Base-by-base conservation (phyloP, 1,140 invertebrate genomes). In the Littorina saxatilis region DNA sequence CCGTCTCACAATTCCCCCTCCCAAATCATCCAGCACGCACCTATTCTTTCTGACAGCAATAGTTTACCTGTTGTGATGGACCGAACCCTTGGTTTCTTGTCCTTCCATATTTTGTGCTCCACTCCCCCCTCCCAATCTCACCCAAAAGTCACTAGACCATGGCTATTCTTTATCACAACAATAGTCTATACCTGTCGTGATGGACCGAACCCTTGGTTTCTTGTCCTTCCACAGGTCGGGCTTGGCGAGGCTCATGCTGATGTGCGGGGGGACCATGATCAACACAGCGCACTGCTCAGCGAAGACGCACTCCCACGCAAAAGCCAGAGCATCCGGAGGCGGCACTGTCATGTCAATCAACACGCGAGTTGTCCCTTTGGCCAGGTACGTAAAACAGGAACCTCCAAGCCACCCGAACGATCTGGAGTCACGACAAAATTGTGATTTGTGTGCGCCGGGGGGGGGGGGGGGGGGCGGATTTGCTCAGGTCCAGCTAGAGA, bases 371-470 rank as follows among this genome's bases (percentile, higher is more conserved):
- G 78, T 37, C 32, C 82, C 82, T 50, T 73, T 80, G 23, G 58
- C 75, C 1, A 83, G 70, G 55, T 80, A 83, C 70, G 68, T 74
- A 66, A 55, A 74, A 27, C 78, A 74, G n/a, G 72, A 81, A 5
- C 82, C 82, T n/a, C 58, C 78, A 27, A 66, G 66, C 82, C 82
- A 83, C 58, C 82, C 82, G 0, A 83, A 43, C 9, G 55, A 75
- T n/a, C n/a, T n/a, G n/a, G n/a, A n/a, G n/a, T n/a, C n/a, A n/a
- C n/a, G n/a, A n/a, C n/a, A n/a, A n/a, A n/a, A n/a, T n/a, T n/a
- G n/a, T n/a, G n/a, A n/a, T n/a, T n/a, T n/a, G n/a, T n/a, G n/a
- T n/a, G n/a, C n/a, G n/a, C n/a, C n/a, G n/a, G n/a, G n/a, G n/a
- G n/a, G n/a, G n/a, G n/a, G n/a, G n/a, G n/a, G n/a, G n/a, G n/a